phyloP scores from a whole-genome alignment of 1,140 invertebrate genomes.

The Amyelois transitella region DNA sequence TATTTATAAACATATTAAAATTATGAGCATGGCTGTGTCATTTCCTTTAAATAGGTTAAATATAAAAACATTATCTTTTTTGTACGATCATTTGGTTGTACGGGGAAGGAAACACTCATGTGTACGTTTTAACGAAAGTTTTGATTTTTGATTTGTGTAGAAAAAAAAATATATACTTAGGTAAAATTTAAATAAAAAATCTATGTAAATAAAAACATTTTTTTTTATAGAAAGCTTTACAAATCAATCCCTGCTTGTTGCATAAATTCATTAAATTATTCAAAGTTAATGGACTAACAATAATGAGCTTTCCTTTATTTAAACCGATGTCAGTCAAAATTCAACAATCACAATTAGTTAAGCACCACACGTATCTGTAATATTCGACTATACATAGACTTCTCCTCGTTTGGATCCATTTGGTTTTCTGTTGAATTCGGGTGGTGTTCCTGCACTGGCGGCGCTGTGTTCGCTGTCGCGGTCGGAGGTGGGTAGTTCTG shows the following conservation, averaged over 20 bases:
- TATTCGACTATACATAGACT: slow-evolving; percentile 68
- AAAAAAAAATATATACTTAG: too few species aligned
- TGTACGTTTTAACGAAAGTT: too few species aligned
- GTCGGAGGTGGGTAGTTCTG: slow-evolving; percentile 46
- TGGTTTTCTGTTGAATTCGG: slow-evolving; percentile 43
- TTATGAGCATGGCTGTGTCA: too few species aligned
- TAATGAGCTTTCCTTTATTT: slow-evolving; percentile 13
- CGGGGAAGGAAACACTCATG: too few species aligned
- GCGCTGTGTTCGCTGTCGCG: slow-evolving; percentile 52
- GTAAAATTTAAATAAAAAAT: slow-evolving; percentile 21
- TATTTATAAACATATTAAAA: too few species aligned
- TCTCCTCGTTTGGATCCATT: slow-evolving; percentile 72
- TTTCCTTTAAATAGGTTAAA: too few species aligned
- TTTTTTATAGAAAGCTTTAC: slow-evolving; percentile 38
- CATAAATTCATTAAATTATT: slow-evolving; percentile 31
- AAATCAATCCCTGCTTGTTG: slow-evolving; percentile 51
- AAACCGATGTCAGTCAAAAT: slow-evolving; percentile 8
- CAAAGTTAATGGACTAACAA: slow-evolving; percentile 15
- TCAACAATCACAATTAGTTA: slow-evolving; percentile 6
- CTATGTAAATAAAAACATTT: slow-evolving; percentile 25
- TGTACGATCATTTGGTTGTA: too few species aligned
- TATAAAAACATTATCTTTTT: too few species aligned
- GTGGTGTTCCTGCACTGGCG: slow-evolving; percentile 37
- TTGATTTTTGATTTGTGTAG: too few species aligned
- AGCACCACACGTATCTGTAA: slow-evolving; percentile 5